These are phyloP conservation scores for Rostratula benghalensis DNA, from an alignment of 2,113 vertebrate species.

Conservation along the genomic window DNA sequence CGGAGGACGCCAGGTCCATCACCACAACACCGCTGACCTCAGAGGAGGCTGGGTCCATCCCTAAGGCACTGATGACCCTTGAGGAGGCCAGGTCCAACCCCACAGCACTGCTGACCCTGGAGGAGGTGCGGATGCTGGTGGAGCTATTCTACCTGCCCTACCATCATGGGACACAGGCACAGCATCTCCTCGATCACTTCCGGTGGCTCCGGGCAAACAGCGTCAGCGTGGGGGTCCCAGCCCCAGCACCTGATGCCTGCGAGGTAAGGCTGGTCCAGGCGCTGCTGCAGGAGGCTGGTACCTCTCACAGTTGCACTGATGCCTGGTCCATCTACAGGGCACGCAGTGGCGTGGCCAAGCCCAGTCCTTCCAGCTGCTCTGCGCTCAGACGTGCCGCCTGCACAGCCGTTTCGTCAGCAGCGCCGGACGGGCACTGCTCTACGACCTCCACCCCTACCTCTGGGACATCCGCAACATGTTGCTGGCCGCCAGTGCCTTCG, in stretches of 20 bases:
- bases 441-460: constrained; percentile 87
- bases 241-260: accelerated
- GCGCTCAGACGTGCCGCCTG: constrained; percentile 75
- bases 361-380: constrained; percentile 74
- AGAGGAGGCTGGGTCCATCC: neutral
- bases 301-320: accelerated
- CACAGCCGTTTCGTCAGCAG: constrained; percentile 80
- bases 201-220: constrained; percentile 79
- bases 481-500: constrained; percentile 81
- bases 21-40: accelerated
- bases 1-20: neutral
- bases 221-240: neutral
- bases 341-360: constrained; percentile 75
- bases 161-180: constrained; percentile 71
- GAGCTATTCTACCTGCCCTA: constrained; percentile 87
- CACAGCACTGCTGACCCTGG: constrained; percentile 53
- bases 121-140: constrained; percentile 80
- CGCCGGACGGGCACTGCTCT: constrained; percentile 78
- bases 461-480: constrained; percentile 86
- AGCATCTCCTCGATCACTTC: constrained; percentile 80
- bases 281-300: accelerated
- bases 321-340: neutral
- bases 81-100: neutral
- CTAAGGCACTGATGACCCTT: accelerated
- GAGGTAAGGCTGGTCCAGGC: neutral